phyloP scores from a whole-genome alignment of 2,113 vertebrate genomes.

The Ascaphus truei region DNA sequence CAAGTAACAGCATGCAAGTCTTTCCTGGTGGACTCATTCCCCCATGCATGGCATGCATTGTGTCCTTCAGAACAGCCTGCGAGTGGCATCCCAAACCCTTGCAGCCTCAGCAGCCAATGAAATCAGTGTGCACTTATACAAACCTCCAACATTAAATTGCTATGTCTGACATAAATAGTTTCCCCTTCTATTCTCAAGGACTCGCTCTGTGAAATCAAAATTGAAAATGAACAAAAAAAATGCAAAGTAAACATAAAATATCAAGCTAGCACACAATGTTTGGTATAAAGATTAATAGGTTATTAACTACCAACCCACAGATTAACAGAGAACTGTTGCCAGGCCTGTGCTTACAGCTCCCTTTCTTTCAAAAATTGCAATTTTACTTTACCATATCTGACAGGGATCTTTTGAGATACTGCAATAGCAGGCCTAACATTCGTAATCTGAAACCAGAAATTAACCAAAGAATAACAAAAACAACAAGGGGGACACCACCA shows the following conservation, averaged over 20 bases:
- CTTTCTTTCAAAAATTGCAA: no score
- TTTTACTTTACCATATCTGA: no score
- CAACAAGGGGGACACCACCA: constrained; percentile 35
- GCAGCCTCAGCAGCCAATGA: constrained; percentile 73
- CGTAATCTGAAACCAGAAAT: constrained; percentile 29
- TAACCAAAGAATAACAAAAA: constrained; percentile 39
- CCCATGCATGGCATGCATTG: constrained; percentile 74
- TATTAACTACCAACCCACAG: no score
- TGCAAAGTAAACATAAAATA: constrained; percentile 15
- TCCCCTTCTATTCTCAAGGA: constrained; percentile 94
- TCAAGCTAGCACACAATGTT: constrained; percentile 28
- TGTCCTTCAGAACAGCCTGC: constrained; percentile 68
- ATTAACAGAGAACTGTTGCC: no score
- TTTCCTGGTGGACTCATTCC: constrained; percentile 19
- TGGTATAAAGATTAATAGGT: no score
- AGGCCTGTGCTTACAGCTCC: no score
- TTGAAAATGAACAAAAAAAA: constrained; percentile 49
- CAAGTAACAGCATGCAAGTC: constrained; percentile 57
- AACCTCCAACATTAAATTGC: constrained; percentile 99
- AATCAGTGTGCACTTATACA: constrained; percentile 72
- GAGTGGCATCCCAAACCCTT: constrained; percentile 68
- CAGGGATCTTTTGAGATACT: no score
- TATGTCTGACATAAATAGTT: constrained; percentile 99
- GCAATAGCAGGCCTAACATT: no score
- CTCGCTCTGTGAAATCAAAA: constrained; percentile 86